Percentiles rank a stretch among this genome's conserved stretches.
These are phyloP conservation scores for Invenusta paracnida DNA, from an alignment of 2,888 invertebrate species.

Conservation along the genomic window DNA sequence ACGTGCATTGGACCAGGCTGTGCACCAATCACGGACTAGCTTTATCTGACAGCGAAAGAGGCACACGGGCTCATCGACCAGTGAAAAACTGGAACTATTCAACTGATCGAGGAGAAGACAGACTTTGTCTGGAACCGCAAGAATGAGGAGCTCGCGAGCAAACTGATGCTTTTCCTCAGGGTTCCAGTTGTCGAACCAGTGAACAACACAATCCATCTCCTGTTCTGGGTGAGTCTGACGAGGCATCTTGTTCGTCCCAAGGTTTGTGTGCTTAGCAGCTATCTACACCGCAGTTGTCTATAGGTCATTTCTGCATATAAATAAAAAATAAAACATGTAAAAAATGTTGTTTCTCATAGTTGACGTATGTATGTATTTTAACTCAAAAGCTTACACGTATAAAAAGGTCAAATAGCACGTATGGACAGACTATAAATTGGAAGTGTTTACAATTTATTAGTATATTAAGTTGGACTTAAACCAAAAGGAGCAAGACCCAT, in stretches of 20 bases:
- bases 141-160: background rate
- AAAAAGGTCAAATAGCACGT: too few species aligned
- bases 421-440: too few species aligned
- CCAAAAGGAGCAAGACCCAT: too few species aligned
- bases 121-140: background rate
- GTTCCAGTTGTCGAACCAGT: slow-evolving; percentile 23
- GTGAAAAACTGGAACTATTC: background rate
- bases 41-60: slow-evolving; percentile 35
- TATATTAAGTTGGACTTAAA: too few species aligned
- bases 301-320: too few species aligned
- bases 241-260: background rate
- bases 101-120: background rate
- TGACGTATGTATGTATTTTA: too few species aligned
- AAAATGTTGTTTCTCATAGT: too few species aligned
- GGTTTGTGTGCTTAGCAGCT: background rate
- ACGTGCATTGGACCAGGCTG: background rate
- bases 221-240: background rate
- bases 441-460: too few species aligned
- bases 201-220: slow-evolving; percentile 20
- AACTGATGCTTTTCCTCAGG: background rate
- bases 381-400: too few species aligned
- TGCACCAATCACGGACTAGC: slow-evolving; percentile 19
- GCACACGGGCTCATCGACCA: background rate
- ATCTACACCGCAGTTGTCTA: too few species aligned
- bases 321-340: too few species aligned